Conservation (phyloP, 2,797 vertebrate genomes). For the Molossus alvarezi region DNA sequence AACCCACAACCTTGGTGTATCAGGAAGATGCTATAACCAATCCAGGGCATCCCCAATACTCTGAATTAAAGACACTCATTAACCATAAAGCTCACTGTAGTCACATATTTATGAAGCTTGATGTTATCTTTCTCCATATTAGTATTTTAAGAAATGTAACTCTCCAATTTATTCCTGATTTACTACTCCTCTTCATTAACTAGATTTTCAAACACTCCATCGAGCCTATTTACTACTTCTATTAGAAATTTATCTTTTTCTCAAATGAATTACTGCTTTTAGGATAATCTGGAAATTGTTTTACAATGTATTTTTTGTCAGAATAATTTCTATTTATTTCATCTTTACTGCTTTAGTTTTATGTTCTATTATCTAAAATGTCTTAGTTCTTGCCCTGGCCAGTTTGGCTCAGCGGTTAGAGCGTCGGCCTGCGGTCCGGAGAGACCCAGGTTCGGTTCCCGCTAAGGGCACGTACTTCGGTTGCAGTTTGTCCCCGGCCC, state of each 20-base stretch:
- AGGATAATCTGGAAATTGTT: not conserved
- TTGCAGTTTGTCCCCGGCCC: too few species aligned
- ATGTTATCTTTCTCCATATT: conserved; percentile 27
- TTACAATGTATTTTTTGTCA: conserved; percentile 28
- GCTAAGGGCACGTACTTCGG: too few species aligned
- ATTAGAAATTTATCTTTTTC: conserved; percentile 36
- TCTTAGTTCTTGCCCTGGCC: conserved; percentile 56
- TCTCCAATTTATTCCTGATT: not conserved
- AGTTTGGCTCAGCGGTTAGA: too few species aligned
- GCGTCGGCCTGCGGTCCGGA: too few species aligned
- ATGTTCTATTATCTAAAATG: not conserved
- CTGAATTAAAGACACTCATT: not conserved
- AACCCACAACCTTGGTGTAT: not conserved
- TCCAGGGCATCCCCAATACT: not conserved
- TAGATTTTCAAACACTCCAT: conserved; percentile 42
- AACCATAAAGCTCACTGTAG: conserved; percentile 3
- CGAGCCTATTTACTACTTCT: not conserved
- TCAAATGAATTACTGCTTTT: conserved; percentile 27
- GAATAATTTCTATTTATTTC: conserved; percentile 58
- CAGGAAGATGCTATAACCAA: not conserved
- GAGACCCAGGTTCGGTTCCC: too few species aligned
- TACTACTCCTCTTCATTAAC: not conserved
- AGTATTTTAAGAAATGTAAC: conserved; percentile 40
- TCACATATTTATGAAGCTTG: conserved; percentile 32
- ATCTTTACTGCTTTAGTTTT: conserved; percentile 64